Base-by-base conservation (phyloP, 2,888 invertebrate species). In the Coelopa pilipes region DNA sequence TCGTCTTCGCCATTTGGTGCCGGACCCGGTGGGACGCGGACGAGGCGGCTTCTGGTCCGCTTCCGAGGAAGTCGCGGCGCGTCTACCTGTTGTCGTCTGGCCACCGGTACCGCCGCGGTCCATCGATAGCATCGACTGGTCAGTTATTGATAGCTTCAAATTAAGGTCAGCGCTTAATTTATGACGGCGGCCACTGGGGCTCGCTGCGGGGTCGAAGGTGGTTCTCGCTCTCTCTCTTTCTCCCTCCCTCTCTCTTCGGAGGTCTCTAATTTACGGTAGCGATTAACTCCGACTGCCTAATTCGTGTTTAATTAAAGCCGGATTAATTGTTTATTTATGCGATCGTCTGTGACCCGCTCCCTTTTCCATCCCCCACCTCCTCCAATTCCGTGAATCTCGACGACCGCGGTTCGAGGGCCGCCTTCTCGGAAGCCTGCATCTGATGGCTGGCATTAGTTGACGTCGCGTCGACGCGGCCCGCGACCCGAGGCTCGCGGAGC, bases 111-210 rank as follows among this genome's bases (percentile, higher is more conserved):
- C 0, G 15, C 17, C 34, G 4, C 13, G 24, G 34, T 21, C 60
- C 34, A 24, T 34, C 34, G 34, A 34, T 34, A 34, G 34, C 34
- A 34, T 34, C 34, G 34, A 34, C 34, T 34, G 34, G 34, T 34
- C 34, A 34, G 34, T 34, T 34, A 34, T 34, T 34, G 34, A 83
- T 82, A 79, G 82, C 79, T 80, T 76, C 76, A 79, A 82, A 82
- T 82, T 81, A 83, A 80, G 82, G 83, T 82, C 82, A 82, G 80
- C 81, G 73, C 79, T 79, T 59, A 71, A 70, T 70, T 66, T 71
- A 60, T 50, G 70, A 65, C 50, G 34, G 34, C 34, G 4, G 34
- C 34, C 34, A 34, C 34, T 34, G 4, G 4, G 34, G 7, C 34
- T 34, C 53, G 50, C 34, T 34, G 55, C 45, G 55, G 13, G 62